Base-by-base conservation (phyloP, 2,888 invertebrate genomes). In the Agriopis marginaria region DNA sequence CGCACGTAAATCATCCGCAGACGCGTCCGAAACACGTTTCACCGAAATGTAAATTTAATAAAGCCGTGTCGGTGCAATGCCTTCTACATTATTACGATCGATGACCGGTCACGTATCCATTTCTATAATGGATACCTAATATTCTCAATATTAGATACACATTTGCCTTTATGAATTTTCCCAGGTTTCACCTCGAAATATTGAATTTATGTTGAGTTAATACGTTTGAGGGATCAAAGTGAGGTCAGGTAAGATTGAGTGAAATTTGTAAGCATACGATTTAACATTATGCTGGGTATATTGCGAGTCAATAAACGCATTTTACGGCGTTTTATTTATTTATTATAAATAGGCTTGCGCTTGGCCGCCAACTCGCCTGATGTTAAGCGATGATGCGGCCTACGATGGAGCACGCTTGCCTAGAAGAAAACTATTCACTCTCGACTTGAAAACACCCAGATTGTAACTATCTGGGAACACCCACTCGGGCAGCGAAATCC, bases 301-400 rank as follows among this genome's bases (percentile, higher is more conserved):
- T 83, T 80, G 76, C 72, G 77, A 77, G 77, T 79, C 83, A 80
- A 87, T 87, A 84, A 82, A 82, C 78, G 75, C 66, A 70, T 78
- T 81, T 83, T 82, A 79, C 79, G 75, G 80, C 76, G 78, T 86
- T 84, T n/a, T n/a, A n/a, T n/a, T n/a, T n/a, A n/a, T n/a, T n/a
- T n/a, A n/a, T n/a, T n/a, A n/a, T n/a, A n/a, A n/a, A n/a, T n/a
- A n/a, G n/a, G n/a, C n/a, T n/a, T n/a, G n/a, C n/a, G n/a, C n/a
- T n/a, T n/a, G n/a, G n/a, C n/a, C n/a, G n/a, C n/a, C n/a, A n/a
- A n/a, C n/a, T n/a, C n/a, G n/a, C n/a, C n/a, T n/a, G n/a, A n/a
- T n/a, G n/a, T n/a, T n/a, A n/a, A n/a, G n/a, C n/a, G n/a, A n/a
- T n/a, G n/a, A n/a, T n/a, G n/a, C n/a, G n/a, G n/a, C n/a, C n/a